These are phyloP conservation scores for Augiades crinisus DNA, from an alignment of 2,888 invertebrate genomes.

Conservation along the genomic window DNA sequence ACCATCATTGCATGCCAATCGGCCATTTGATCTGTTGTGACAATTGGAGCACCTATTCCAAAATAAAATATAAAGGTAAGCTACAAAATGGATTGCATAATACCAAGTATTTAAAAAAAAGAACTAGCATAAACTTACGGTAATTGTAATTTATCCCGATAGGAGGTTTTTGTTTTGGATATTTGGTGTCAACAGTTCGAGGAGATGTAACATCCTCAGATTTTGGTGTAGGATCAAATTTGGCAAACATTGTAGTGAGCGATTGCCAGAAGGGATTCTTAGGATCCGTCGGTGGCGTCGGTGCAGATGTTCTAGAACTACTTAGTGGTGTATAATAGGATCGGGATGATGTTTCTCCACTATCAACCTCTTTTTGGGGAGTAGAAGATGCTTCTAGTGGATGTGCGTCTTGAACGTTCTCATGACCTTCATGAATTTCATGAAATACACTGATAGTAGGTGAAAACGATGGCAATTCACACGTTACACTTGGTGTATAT, in stretches of 20 bases:
- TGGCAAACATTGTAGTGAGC: constrained; percentile 41
- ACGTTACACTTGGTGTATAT: neutral
- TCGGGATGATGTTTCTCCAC: constrained; percentile 29
- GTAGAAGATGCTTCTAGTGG: neutral
- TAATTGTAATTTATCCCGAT: constrained; percentile 40
- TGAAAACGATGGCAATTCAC: constrained; percentile 7
- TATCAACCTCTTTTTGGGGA: constrained; percentile 20
- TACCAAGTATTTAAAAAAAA: neutral
- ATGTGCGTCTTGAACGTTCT: constrained; percentile 6
- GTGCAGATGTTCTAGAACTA: constrained; percentile 26
- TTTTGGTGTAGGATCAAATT: constrained; percentile 28
- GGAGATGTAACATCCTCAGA: neutral
- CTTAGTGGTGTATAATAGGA: constrained; percentile 36
- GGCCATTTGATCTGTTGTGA: constrained; percentile 59
- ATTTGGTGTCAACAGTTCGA: neutral
- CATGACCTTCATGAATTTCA: neutral
- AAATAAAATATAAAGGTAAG: no score
- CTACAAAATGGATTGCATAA: no score
- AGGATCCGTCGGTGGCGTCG: constrained; percentile 12
- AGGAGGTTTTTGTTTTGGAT: constrained; percentile 27
- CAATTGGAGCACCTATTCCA: constrained; percentile 49
- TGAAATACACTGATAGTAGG: neutral
- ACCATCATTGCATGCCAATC: constrained; percentile 72
- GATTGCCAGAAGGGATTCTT: constrained; percentile 35
- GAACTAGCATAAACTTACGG: constrained; percentile 47